These are phyloP conservation scores for Drosophila pseudotalamancana DNA, from an alignment of 2,888 invertebrate genomes.

Conservation along the genomic window DNA sequence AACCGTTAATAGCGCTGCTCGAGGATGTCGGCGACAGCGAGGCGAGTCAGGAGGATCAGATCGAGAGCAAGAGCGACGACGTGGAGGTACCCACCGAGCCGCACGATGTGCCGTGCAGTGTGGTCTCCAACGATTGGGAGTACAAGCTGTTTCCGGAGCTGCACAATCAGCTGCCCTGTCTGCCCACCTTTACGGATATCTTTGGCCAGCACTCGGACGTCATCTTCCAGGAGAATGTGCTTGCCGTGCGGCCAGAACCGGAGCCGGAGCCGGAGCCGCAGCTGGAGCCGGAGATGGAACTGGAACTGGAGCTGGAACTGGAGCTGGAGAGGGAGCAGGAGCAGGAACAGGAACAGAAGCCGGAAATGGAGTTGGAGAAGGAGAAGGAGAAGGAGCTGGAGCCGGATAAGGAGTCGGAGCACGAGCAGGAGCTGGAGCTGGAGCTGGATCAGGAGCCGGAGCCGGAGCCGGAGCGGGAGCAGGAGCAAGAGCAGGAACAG, in stretches of 20 bases:
- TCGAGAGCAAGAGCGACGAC: constrained; percentile 29
- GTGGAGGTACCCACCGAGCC: background rate
- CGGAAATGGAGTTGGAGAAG: too few species aligned
- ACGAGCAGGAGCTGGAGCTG: background rate
- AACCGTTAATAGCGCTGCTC: constrained; percentile 25
- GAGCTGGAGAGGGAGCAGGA: background rate
- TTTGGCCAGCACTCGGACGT: constrained; percentile 53
- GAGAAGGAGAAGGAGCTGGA: background rate
- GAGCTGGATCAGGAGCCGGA: background rate
- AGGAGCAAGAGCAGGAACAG: background rate
- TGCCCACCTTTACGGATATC: constrained; percentile 61
- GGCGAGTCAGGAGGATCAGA: constrained; percentile 29
- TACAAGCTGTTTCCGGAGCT: constrained; percentile 63
- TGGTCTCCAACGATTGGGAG: constrained; percentile 27
- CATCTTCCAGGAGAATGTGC: constrained; percentile 20
- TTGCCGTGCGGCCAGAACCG: background rate
- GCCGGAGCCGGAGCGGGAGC: background rate
- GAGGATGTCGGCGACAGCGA: constrained; percentile 34
- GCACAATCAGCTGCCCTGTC: constrained; percentile 31
- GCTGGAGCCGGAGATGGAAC: background rate
- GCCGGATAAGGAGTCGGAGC: background rate
- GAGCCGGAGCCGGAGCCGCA: background rate
- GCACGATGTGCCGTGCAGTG: background rate
- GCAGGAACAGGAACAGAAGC: background rate
- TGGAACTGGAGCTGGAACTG: background rate